These are phyloP conservation scores for Macrobrachium rosenbergii DNA, from an alignment of 1,140 invertebrate species.

Conservation along the genomic window DNA sequence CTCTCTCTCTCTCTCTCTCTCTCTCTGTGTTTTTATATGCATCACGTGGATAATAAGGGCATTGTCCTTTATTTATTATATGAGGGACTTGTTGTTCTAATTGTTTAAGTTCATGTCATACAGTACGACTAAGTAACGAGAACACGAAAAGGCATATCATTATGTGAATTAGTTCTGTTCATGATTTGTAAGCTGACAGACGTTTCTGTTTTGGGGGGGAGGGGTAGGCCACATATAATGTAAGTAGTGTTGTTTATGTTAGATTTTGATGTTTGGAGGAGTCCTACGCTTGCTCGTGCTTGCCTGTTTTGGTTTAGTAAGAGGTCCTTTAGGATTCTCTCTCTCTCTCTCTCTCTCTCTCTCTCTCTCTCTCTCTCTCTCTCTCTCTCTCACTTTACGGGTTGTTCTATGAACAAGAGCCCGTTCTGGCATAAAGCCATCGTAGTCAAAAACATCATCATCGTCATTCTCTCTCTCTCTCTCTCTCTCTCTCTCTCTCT, in stretches of 20 bases:
- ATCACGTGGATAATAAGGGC: too few relatives aligned
- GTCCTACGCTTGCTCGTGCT: background rate
- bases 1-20: slow-evolving; percentile 17
- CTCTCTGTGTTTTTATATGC: background rate
- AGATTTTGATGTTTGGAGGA: background rate
- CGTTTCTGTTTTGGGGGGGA: too few relatives aligned
- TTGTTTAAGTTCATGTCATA: too few relatives aligned
- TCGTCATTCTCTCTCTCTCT: slow-evolving; percentile 22
- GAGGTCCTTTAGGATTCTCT: too few relatives aligned
- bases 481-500: slow-evolving; percentile 24
- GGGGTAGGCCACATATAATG: background rate
- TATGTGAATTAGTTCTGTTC: too few relatives aligned
- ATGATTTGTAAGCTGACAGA: too few relatives aligned
- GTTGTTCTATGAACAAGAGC: background rate
- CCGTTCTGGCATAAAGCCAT: background rate
- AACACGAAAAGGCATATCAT: too few relatives aligned
- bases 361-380: background rate
- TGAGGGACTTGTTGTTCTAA: too few relatives aligned
- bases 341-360: background rate
- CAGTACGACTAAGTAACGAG: too few relatives aligned
- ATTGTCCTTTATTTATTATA: too few relatives aligned
- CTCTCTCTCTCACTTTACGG: background rate
- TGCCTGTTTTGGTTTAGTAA: background rate
- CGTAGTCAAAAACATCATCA: too few relatives aligned
- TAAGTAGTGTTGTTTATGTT: background rate